Evolutionary conservation across 2,888 invertebrate genomes (phyloP).

Genomic region (Rhabditoides inermis): DNA sequence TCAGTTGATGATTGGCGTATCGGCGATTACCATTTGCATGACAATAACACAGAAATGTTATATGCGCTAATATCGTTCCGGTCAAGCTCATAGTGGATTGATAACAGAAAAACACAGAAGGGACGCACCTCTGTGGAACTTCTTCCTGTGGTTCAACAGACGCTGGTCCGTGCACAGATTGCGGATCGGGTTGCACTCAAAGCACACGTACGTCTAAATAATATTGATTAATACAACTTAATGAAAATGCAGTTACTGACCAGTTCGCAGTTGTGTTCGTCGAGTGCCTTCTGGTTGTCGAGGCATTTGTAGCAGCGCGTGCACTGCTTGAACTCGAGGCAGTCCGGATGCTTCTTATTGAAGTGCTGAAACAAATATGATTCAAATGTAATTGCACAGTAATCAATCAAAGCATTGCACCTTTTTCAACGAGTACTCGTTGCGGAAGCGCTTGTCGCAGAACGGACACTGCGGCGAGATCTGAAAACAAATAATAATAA

Average conservation of each 20-base stretch:
- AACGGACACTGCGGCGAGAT: slow-evolving; percentile 52
- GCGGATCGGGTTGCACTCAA: slow-evolving; percentile 49
- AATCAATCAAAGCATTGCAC: too few relatives aligned
- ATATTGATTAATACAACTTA: too few relatives aligned
- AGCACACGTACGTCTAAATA: slow-evolving; percentile 45
- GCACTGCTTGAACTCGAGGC: slow-evolving; percentile 48
- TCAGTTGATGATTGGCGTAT: too few relatives aligned
- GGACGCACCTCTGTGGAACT: slow-evolving; percentile 42
- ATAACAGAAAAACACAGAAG: too few relatives aligned
- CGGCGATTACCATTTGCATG: too few relatives aligned
- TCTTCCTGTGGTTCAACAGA: slow-evolving; percentile 27
- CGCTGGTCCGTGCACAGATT: slow-evolving; percentile 45
- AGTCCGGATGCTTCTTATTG: slow-evolving; percentile 50
- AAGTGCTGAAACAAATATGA: too few relatives aligned
- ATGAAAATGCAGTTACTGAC: too few relatives aligned
- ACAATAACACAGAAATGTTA: too few relatives aligned
- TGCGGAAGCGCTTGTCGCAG: slow-evolving; percentile 52
- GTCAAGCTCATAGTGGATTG: too few relatives aligned
- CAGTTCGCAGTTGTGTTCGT: slow-evolving; percentile 48
- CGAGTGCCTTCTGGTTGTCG: slow-evolving; percentile 26
- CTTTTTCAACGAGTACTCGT: slow-evolving; percentile 49
- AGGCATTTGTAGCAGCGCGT: slow-evolving; percentile 49
- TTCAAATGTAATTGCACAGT: too few relatives aligned
- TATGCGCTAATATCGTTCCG: too few relatives aligned
- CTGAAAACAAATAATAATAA: slow-evolving; percentile 13